Evolutionary conservation across 2,797 vertebrate species (phyloP).

Genomic region (Halcyon badia): DNA sequence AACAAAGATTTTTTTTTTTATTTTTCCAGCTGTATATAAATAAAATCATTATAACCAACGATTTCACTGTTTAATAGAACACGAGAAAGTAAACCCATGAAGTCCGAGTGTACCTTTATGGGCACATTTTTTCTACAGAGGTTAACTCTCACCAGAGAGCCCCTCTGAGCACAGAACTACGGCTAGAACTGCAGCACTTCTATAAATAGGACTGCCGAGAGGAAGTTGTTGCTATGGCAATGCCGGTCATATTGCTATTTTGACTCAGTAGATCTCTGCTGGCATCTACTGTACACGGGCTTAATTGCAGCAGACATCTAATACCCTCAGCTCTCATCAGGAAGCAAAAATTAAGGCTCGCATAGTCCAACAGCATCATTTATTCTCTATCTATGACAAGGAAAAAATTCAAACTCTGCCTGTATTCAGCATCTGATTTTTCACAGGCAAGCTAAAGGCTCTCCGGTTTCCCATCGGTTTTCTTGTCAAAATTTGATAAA

Average conservation of each 20-base stretch:
- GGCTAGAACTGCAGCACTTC: conserved; percentile 62
- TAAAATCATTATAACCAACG: not conserved
- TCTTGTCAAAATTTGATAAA: conserved; percentile 5
- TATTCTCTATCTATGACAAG: not conserved
- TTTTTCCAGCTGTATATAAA: not conserved
- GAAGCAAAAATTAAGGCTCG: not conserved
- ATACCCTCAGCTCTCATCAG: not conserved
- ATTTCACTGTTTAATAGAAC: not conserved
- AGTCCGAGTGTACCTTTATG: not conserved
- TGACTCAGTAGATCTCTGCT: conserved; percentile 75
- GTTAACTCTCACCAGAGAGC: conserved; percentile 54
- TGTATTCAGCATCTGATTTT: not conserved
- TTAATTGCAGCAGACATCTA: conserved; percentile 73
- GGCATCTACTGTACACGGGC: conserved; percentile 80
- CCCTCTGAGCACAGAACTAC: conserved; percentile 22
- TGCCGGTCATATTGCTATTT: conserved; percentile 59
- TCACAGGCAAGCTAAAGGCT: not conserved
- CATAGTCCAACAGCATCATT: not conserved
- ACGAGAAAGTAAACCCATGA: not conserved
- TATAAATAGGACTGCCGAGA: conserved; percentile 78
- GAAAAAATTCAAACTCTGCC: not conserved
- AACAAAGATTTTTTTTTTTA: not conserved
- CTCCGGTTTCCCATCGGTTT: not conserved
- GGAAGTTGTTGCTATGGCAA: conserved; percentile 77
- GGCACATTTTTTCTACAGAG: not conserved